These are phyloP conservation scores for Motacilla alba DNA, from an alignment of 2,113 vertebrate species.

Conservation along the genomic window DNA sequence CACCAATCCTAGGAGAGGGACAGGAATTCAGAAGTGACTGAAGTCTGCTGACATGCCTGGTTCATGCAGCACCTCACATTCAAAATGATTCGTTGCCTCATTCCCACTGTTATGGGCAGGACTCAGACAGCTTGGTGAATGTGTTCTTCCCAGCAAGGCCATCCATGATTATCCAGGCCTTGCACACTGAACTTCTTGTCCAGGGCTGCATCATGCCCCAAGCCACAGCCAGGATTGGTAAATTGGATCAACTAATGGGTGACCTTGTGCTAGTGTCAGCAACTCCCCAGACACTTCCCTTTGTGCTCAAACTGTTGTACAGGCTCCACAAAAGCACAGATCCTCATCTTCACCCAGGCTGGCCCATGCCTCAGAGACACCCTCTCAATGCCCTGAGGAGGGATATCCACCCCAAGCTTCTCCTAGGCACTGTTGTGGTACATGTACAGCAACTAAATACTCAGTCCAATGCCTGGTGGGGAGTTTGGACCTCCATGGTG, in stretches of 20 bases:
- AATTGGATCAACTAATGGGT: neutral
- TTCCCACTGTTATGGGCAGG: neutral
- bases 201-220: neutral
- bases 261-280: neutral
- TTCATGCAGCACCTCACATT: neutral
- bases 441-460: fast-evolving
- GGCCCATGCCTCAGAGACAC: neutral
- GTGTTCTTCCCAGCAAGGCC: neutral
- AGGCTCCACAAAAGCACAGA: neutral
- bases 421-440: neutral
- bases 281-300: neutral
- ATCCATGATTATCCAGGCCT: neutral
- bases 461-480: neutral
- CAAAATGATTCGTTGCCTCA: neutral
- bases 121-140: neutral
- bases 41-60: fast-evolving
- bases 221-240: neutral
- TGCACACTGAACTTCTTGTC: neutral
- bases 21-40: neutral
- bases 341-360: fast-evolving
- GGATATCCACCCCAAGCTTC: neutral
- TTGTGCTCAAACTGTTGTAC: neutral
- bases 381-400: neutral
- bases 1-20: neutral
- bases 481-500: neutral